These are phyloP conservation scores for Brachypodius melanocephalos DNA, from an alignment of 2,113 vertebrate genomes.

Conservation along the genomic window DNA sequence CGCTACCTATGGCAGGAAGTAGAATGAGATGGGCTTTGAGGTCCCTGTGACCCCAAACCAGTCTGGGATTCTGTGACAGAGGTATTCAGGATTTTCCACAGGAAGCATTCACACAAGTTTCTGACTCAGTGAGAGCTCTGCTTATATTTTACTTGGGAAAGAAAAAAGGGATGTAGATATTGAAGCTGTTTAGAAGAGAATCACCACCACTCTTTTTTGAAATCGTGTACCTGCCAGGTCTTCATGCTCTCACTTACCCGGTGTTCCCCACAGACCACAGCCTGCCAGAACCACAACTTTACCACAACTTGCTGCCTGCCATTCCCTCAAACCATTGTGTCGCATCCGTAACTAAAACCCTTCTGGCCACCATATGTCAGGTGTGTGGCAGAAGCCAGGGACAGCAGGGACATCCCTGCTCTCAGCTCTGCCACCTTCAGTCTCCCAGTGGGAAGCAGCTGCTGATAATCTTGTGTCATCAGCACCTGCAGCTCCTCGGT, in stretches of 20 bases:
- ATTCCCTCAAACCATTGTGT: not conserved
- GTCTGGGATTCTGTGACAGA: not conserved
- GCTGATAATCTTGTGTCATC: not conserved
- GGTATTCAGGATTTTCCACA: not conserved
- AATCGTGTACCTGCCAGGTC: not conserved
- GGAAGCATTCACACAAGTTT: not conserved
- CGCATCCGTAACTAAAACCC: not conserved
- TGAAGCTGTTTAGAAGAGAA: not conserved
- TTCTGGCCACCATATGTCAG: not conserved
- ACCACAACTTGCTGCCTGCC: not conserved
- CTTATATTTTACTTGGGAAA: not conserved
- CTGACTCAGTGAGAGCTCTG: not conserved
- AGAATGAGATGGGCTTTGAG: not conserved
- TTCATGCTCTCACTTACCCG: not conserved
- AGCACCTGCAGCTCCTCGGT: not conserved
- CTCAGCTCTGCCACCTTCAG: not conserved
- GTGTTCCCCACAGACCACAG: accelerated
- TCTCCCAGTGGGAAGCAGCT: not conserved
- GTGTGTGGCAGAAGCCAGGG: not conserved
- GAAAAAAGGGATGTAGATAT: not conserved
- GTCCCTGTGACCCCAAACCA: not conserved
- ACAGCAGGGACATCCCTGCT: not conserved
- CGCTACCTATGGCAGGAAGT: not conserved
- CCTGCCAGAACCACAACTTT: not conserved
- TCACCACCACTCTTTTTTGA: not conserved